Evolutionary conservation across 1,140 invertebrate genomes (phyloP), one percentile per base, ranked within the genome.

Genomic region (Ridgeia piscesae): DNA sequence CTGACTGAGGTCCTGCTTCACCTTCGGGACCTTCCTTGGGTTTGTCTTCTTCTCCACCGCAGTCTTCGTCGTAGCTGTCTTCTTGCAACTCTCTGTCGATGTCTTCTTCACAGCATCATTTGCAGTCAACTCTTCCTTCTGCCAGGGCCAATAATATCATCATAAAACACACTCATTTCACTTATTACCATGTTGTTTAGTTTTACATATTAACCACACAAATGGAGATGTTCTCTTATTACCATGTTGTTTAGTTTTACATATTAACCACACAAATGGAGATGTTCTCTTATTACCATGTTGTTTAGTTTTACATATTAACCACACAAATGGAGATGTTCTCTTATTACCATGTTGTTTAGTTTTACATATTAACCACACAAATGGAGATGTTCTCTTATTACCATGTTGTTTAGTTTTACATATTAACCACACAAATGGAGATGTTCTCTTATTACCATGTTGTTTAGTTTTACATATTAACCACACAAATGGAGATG

Each of bases 1-100:
- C 92, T 94, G 94, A 8, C 91, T 93, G 0, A 95, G 91, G 92
- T 95, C 94, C 89, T 95, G 95, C 50, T 91, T 94, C 21, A 95
- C 94, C 34, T 88, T 34, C 0, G 88, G 89, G 27, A 89, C n/a
- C 48, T 35, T 92, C 35, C 42, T 42, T 89, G 92, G 35, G 11
- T 92, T 58, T 1, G 33, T 34, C 27, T 92, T 33, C 33, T 9
- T 33, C 4, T 31, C 33, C 1, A 21, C 92, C 0, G 31, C 42
- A 21, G n/a, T 33, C 35, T 93, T 93, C 35, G 58, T 50, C 8
- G 33, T 33, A 33, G n/a, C 6, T 21, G 31, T 31, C 33, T 88
- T 33, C 48, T 17, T 34, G 34, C 9, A 50, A 34, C 34, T 42
- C 48, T 91, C 34, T 91, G 91, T 34, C 42, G 33, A 33, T 6